Base-by-base conservation (phyloP, 2,113 vertebrate genomes). In the Brachyhypopomus gauderio region DNA sequence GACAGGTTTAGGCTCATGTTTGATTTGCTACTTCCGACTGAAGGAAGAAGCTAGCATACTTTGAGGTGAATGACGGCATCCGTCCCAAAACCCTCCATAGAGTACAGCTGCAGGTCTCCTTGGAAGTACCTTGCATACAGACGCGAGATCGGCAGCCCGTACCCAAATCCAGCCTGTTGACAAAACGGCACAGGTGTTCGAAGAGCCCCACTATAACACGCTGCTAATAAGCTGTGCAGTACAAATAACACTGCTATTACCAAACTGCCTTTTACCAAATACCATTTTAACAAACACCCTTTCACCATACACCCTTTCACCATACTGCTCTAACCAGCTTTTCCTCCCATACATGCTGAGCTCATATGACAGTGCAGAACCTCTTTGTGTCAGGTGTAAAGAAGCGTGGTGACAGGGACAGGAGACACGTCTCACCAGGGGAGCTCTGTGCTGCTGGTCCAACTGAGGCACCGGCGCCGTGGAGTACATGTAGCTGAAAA, bases 61-160 rank as follows among this genome's bases (percentile, higher is more conserved):
- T 96, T 97, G 78, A 97, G 84, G 92, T 97, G 96, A 92, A 98
- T 95, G 89, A 97, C 95, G 0, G 96, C 97, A 0, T 98, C 97
- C 0, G 97, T 97, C 84, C 97, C 97, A 0, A 94, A 93, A 77
- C 96, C 96, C 86, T 98, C 96, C 97, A 98, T 98, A 79, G 97
- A 96, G 89, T 94, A 98, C 52, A 98, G 95, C 92, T 98, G 96
- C 86, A 98, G 90, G 89, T 98, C 96, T 1, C 97, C 96, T 88
- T 98, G 97, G 94, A 98, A 98, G 88, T 98, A 98, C 90, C 96
- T 96, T 89, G 97, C 97, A 0, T 97, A 98, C 85, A 98, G 96
- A 19, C 97, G 94, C 30, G 96, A 97, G 86, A 98, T 98, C 84
- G 96, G 96, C 78, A 98, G 91, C 12, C 97, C 97, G 0, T 98